Conservation (phyloP, 2,113 vertebrate genomes). For the Neotoma lepida region DNA sequence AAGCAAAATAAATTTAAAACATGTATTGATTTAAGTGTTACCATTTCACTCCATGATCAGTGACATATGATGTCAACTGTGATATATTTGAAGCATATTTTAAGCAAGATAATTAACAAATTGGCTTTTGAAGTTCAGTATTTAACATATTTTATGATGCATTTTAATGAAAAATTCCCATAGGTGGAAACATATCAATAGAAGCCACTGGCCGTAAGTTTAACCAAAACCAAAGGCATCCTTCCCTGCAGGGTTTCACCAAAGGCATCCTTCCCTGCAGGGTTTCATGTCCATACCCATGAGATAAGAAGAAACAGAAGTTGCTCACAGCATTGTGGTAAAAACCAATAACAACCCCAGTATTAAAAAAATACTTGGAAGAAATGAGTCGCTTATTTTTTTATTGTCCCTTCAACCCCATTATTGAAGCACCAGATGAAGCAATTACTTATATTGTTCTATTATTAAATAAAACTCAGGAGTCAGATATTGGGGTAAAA, state of each 20-base stretch:
- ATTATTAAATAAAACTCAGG: neutral
- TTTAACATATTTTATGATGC: constrained; percentile 82
- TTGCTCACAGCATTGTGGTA: neutral
- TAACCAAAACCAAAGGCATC: constrained; percentile 39
- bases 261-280: constrained; percentile 3
- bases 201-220: neutral
- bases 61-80: constrained; percentile 81
- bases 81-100: constrained; percentile 81
- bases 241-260: neutral
- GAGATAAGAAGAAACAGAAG: neutral
- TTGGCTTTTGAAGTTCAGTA: constrained; percentile 81
- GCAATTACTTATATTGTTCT: neutral
- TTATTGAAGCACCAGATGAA: neutral
- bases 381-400: neutral
- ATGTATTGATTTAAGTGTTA: constrained; percentile 81
- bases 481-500: neutral
- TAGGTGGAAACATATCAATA: constrained; percentile 58
- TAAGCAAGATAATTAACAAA: constrained; percentile 85
- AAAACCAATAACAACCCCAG: neutral
- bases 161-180: constrained; percentile 76
- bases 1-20: constrained; percentile 77
- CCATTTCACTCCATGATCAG: constrained; percentile 73
- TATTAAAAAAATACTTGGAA: neutral
- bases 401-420: neutral
- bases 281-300: neutral